These are phyloP conservation scores for Spinus pinus DNA, from an alignment of 2,797 vertebrate species.

Conservation along the genomic window DNA sequence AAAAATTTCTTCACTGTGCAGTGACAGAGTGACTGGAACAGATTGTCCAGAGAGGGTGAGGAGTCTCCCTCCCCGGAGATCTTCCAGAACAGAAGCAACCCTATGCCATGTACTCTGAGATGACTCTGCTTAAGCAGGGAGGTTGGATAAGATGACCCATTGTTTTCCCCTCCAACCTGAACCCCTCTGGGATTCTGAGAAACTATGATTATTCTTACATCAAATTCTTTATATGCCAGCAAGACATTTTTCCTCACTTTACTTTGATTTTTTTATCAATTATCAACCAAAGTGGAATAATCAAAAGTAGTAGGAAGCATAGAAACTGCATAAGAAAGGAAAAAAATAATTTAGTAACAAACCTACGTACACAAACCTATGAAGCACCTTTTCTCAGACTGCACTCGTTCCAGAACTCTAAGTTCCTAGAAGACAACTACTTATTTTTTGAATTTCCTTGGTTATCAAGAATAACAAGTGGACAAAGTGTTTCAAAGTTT, in stretches of 20 bases:
- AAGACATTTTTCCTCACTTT: background rate
- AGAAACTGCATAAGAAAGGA: background rate
- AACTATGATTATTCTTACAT: background rate
- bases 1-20: background rate
- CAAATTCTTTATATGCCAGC: background rate
- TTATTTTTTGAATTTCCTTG: background rate
- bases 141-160: accelerated
- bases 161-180: background rate
- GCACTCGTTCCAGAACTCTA: background rate
- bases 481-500: background rate
- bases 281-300: background rate
- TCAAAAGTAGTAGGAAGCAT: background rate
- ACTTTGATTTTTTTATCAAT: background rate
- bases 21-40: accelerated
- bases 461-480: background rate
- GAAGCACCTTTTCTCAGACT: background rate
- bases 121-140: background rate
- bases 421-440: background rate
- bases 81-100: background rate
- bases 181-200: background rate
- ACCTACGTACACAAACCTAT: background rate
- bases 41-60: accelerated
- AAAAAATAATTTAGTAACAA: background rate
- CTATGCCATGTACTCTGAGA: no score
- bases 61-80: background rate